Percentiles rank a stretch among this genome's conserved stretches.
Evolutionary conservation across 2,888 invertebrate genomes (phyloP).

Genomic region (Polydesmus complanatus): DNA sequence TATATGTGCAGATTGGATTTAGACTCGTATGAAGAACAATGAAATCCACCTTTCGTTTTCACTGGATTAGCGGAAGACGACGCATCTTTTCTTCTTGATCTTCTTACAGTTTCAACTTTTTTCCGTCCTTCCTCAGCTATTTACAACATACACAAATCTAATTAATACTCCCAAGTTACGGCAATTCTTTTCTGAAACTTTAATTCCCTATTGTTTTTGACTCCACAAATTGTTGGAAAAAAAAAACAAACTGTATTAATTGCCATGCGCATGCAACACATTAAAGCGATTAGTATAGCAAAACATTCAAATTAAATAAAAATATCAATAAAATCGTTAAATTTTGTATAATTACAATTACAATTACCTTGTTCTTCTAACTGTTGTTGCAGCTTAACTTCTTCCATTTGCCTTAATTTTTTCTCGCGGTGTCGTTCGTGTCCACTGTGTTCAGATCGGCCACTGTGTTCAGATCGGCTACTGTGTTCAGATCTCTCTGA

Average conservation of each 20-base stretch:
- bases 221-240: not conserved
- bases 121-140: not conserved
- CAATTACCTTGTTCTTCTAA: conserved; percentile 30
- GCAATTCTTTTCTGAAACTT: not conserved
- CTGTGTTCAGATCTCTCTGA: not conserved
- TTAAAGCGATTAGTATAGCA: not conserved
- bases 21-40: not conserved
- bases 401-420: conserved; percentile 27
- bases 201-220: too few species aligned
- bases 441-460: not conserved
- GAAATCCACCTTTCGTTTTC: not conserved
- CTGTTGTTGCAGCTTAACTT: conserved; percentile 28
- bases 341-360: too few species aligned
- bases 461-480: not conserved
- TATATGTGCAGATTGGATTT: not conserved
- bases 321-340: too few species aligned
- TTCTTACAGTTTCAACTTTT: not conserved
- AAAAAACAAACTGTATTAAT: not conserved
- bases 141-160: not conserved
- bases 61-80: not conserved
- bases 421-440: not conserved
- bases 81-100: not conserved
- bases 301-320: not conserved
- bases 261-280: not conserved
- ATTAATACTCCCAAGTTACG: too few species aligned